These are phyloP conservation scores for Apteryx mantelli DNA, from an alignment of 2,113 vertebrate species.

Conservation along the genomic window DNA sequence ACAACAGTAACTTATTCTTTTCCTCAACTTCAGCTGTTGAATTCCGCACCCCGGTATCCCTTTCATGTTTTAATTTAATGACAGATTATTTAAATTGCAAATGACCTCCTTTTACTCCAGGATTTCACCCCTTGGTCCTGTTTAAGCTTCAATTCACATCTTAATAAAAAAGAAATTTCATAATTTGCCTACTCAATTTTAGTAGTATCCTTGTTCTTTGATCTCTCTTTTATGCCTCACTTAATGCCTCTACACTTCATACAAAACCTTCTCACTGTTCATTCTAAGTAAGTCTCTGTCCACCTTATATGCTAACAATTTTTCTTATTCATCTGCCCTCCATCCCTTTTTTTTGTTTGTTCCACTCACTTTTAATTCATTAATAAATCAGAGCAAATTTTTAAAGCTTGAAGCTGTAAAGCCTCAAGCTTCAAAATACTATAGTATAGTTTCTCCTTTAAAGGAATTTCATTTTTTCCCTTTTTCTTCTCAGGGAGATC, in stretches of 20 bases:
- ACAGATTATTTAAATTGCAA: constrained; percentile 10
- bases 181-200: neutral
- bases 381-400: neutral
- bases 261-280: neutral
- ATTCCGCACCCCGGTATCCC: neutral
- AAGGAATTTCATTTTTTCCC: neutral
- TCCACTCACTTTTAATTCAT: neutral
- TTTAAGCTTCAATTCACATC: neutral
- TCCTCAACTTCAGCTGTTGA: neutral
- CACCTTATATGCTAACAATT: neutral
- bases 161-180: neutral
- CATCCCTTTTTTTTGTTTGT: neutral
- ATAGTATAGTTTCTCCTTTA: neutral
- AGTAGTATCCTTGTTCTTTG: neutral
- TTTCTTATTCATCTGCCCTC: neutral
- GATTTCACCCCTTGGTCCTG: neutral
- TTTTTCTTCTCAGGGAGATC: neutral
- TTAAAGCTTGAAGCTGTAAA: neutral
- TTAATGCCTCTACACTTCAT: neutral
- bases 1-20: neutral
- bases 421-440: no score
- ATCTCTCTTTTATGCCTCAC: neutral
- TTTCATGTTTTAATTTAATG: constrained; percentile 7
- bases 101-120: neutral
- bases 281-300: neutral